phyloP scores from a whole-genome alignment of 2,113 vertebrate genomes.

The Struthidea cinerea region DNA sequence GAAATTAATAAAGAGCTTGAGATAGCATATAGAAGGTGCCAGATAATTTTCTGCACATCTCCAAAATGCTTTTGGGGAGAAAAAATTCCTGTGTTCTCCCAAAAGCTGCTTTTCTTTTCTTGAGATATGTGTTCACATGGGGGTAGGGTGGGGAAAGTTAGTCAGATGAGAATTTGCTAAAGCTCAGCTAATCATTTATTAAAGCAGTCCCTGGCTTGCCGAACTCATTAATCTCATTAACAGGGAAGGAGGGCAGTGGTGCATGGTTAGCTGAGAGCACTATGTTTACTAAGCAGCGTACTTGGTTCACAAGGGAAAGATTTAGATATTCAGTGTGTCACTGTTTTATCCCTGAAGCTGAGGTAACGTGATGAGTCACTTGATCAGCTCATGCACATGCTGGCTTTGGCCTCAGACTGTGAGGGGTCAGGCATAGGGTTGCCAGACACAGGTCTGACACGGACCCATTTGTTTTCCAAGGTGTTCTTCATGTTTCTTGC shows the following conservation, averaged over 20 bases:
- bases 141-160: background rate
- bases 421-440: background rate
- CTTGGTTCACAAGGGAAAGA: slow-evolving; percentile 33
- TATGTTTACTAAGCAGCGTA: background rate
- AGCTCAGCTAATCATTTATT: slow-evolving; percentile 64
- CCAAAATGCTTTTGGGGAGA: background rate
- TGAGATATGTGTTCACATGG: background rate
- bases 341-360: slow-evolving; percentile 1
- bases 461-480: background rate
- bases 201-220: slow-evolving; percentile 31
- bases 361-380: slow-evolving; percentile 22
- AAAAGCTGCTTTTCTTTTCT: background rate
- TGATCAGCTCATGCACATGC: background rate
- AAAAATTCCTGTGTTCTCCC: background rate
- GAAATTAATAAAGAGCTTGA: background rate
- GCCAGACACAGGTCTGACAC: background rate
- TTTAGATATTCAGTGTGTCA: slow-evolving; percentile 8
- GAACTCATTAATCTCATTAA: slow-evolving; percentile 64
- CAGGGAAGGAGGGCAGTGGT: background rate
- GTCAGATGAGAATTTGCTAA: slow-evolving; percentile 44
- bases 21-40: background rate
- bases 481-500: background rate
- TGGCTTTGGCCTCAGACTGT: background rate
- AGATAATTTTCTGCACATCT: background rate
- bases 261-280: slow-evolving; percentile 10